Base-by-base conservation (phyloP, 2,888 invertebrate genomes). In the Apamea monoglypha region DNA sequence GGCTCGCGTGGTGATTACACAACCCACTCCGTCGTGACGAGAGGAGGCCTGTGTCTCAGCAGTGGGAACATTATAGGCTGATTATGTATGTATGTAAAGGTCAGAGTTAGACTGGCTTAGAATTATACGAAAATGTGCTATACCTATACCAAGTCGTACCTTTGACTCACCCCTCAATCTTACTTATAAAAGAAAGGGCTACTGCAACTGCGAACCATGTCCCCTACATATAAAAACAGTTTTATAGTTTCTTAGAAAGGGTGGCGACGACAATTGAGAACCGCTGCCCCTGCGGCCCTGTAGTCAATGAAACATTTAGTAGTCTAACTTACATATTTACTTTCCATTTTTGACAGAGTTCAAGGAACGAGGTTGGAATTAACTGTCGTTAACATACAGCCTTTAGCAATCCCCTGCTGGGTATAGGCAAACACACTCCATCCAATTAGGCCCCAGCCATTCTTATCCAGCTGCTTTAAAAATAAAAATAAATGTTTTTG, bases 231-330 rank as follows among this genome's bases (percentile, higher is more conserved):
- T 74, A 59, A 64, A 68, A 63, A 64, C 50, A 36, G 12, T 85
- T 87, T 87, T 81, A 87, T 76, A 47, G n/a, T 78, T 74, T 32
- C 53, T 78, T 68, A 44, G 70, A 47, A 74, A 76, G 82, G 79
- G 79, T 74, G 69, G 70, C 68, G 6, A 32, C 32, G 36, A 40
- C 78, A 82, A 78, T 82, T 83, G 79, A 81, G 81, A 73, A 77
- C 80, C 44, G 29, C 50, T 76, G 47, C 53, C 69, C 74, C 50
- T 50, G 16, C 18, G 18, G 50, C 50, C 69, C 21, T 50, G 50
- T 66, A 68, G 18, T 71, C 44, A 8, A 78, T 82, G 56, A 68
- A 84, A 84, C 64, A 74, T 87, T 84, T 80, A 77, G 75, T 50
- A 70, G 36, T 21, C 32, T 40, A 21, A 72, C 40, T 84, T 73